Evolutionary conservation across 2,888 invertebrate genomes (phyloP).

Genomic region (Taphrorychus bicolor): DNA sequence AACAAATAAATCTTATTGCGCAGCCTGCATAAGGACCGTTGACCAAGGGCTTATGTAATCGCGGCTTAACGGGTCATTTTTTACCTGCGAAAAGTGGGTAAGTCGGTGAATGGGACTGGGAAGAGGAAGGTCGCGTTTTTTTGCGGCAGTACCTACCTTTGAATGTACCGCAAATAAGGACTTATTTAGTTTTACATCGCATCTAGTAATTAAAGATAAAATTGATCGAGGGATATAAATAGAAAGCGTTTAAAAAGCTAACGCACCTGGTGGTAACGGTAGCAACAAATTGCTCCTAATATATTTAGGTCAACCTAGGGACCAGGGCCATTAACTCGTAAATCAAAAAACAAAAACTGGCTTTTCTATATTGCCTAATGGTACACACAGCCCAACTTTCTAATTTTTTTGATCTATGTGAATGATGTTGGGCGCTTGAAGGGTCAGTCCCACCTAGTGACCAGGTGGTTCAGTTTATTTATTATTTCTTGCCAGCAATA

Average conservation of each 20-base stretch:
- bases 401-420: background rate
- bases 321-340: background rate
- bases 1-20: constrained; percentile 31
- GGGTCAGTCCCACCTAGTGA: too few relatives aligned
- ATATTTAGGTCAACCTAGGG: constrained; percentile 14
- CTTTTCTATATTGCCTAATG: background rate
- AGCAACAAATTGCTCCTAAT: background rate
- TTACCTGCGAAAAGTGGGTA: constrained; percentile 9
- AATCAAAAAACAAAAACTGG: constrained; percentile 4
- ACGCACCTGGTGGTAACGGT: background rate
- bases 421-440: too few relatives aligned
- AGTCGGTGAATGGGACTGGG: constrained; percentile 2
- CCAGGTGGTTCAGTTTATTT: too few relatives aligned
- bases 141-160: background rate
- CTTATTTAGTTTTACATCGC: too few relatives aligned
- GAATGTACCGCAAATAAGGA: too few relatives aligned
- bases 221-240: too few relatives aligned
- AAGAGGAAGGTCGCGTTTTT: background rate
- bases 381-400: background rate
- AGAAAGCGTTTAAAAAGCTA: background rate
- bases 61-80: constrained; percentile 15
- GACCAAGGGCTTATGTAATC: constrained; percentile 29
- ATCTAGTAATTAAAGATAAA: too few relatives aligned
- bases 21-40: constrained; percentile 13
- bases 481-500: too few relatives aligned